These are phyloP conservation scores for Glossophaga mutica DNA, from an alignment of 2,797 vertebrate genomes.

Conservation along the genomic window DNA sequence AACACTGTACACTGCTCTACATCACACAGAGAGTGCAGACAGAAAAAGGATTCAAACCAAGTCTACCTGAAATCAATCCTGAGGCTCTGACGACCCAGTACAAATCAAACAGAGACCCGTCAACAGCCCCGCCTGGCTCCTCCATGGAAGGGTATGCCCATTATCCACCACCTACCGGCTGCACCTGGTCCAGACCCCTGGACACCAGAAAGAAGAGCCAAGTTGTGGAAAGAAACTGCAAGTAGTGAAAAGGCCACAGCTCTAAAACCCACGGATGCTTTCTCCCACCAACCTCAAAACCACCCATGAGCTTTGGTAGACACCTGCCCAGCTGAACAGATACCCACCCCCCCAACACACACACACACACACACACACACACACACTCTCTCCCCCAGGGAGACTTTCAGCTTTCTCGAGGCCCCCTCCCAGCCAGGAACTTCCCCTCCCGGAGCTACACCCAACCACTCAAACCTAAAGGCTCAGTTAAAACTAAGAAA, in stretches of 20 bases:
- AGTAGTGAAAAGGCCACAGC: constrained; percentile 67
- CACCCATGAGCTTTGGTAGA: constrained; percentile 20
- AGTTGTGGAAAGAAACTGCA: constrained; percentile 60
- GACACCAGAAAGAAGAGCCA: constrained; percentile 50
- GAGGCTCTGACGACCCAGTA: neutral
- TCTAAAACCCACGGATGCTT: constrained; percentile 54
- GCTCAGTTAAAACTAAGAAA: neutral
- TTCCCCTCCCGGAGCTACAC: neutral
- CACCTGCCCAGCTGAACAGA: constrained; percentile 61
- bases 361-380: no score
- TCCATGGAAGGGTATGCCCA: neutral
- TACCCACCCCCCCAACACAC: neutral
- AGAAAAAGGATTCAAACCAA: neutral
- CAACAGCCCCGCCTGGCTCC: neutral
- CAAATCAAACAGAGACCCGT: neutral
- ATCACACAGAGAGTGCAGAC: neutral
- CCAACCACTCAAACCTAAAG: constrained; percentile 20
- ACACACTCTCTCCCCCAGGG: neutral
- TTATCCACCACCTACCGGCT: neutral
- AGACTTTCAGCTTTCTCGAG: constrained; percentile 36
- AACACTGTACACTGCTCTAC: neutral
- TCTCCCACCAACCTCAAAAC: constrained; percentile 73
- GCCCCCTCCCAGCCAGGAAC: neutral
- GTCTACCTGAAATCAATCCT: neutral
- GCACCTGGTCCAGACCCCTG: constrained; percentile 27